These are phyloP conservation scores for Deilephila elpenor DNA, from an alignment of 2,888 invertebrate species.

Conservation along the genomic window DNA sequence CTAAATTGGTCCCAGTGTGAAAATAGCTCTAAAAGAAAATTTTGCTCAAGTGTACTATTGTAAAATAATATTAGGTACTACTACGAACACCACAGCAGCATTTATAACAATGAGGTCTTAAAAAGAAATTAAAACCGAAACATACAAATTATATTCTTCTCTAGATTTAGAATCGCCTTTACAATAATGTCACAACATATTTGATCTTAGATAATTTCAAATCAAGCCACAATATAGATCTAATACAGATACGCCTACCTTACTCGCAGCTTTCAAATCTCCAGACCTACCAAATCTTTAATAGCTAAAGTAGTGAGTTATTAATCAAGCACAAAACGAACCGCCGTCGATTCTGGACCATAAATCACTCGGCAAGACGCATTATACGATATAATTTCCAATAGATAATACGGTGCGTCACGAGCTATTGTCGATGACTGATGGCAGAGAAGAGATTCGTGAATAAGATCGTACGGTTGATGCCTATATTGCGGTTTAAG, in stretches of 20 bases:
- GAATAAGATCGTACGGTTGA: background rate
- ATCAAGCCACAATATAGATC: background rate
- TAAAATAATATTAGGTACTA: no score
- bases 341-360: background rate
- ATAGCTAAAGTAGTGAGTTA: background rate
- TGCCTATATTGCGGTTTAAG: slow-evolving; percentile 2
- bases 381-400: background rate
- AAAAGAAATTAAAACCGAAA: no score
- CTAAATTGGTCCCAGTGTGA: no score
- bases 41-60: no score
- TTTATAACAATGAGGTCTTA: no score
- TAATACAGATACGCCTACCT: background rate
- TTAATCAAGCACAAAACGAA: slow-evolving; percentile 19
- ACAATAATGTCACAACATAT: no score
- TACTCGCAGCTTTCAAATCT: background rate
- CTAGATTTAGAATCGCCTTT: no score
- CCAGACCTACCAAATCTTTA: background rate
- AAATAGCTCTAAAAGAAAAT: no score
- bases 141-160: no score
- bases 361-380: slow-evolving; percentile 13
- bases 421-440: slow-evolving; percentile 9
- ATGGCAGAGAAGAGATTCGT: background rate
- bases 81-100: no score
- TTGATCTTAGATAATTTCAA: no score
- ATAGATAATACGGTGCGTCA: background rate